Conservation (phyloP, 2,888 invertebrate species). For the Aelia acuminata region DNA sequence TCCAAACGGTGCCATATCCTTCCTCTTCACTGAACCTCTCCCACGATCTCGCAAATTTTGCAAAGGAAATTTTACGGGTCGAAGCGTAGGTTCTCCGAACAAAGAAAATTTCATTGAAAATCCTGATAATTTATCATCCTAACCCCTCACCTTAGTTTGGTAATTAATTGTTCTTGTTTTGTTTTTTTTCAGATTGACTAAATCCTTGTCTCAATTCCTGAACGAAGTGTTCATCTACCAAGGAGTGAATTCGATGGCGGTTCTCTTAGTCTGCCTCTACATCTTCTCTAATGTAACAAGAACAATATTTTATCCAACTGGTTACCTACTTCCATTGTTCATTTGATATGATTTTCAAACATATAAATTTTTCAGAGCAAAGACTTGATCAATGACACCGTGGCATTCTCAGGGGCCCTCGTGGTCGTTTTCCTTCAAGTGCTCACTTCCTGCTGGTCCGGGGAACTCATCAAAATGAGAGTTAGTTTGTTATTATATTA, state of each 20-base stretch:
- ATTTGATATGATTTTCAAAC: too few relatives aligned
- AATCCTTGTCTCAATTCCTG: slow-evolving; percentile 13
- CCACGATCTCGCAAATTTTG: too few relatives aligned
- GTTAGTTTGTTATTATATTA: background rate
- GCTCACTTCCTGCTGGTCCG: slow-evolving; percentile 30
- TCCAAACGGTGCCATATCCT: too few relatives aligned
- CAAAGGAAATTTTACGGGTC: too few relatives aligned
- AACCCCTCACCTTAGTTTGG: too few relatives aligned
- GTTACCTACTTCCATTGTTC: too few relatives aligned
- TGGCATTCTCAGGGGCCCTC: background rate
- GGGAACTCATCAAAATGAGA: slow-evolving; percentile 47
- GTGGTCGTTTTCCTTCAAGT: slow-evolving; percentile 51
- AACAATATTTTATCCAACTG: too few relatives aligned
- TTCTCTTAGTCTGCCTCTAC: slow-evolving; percentile 8
- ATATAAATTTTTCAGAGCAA: slow-evolving; percentile 9
- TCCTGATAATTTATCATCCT: too few relatives aligned
- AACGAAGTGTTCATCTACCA: slow-evolving; percentile 52
- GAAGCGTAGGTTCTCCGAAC: too few relatives aligned
- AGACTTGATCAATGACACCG: background rate
- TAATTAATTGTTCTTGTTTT: too few relatives aligned
- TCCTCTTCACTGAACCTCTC: too few relatives aligned
- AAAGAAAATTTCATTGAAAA: too few relatives aligned
- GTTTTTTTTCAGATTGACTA: slow-evolving; percentile 19
- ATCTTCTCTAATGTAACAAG: slow-evolving; percentile 46
- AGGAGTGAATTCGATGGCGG: background rate